Evolutionary conservation across 2,797 vertebrate species (phyloP).

Genomic region (Eulemur coronatus): DNA sequence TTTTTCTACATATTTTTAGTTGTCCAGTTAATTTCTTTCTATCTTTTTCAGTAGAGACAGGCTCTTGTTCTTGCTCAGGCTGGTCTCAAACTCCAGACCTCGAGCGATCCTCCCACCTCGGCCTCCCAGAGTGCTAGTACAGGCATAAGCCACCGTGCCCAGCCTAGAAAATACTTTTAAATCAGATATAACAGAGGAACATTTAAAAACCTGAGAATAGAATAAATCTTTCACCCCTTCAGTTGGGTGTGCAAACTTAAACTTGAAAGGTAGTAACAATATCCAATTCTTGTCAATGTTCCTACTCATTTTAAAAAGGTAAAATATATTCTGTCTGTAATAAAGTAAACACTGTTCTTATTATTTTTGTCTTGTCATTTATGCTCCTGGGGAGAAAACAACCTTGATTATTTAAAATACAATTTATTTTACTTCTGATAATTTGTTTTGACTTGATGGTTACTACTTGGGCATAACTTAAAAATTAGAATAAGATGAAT

Average conservation of each 20-base stretch:
- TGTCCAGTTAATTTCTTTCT: no score
- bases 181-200: neutral
- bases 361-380: neutral
- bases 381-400: neutral
- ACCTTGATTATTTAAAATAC: neutral
- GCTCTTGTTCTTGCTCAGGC: no score
- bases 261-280: neutral
- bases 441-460: neutral
- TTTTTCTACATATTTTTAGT: no score
- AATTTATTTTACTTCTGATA: neutral
- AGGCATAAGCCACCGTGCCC: no score
- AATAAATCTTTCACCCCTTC: neutral
- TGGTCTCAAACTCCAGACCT: no score
- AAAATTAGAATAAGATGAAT: neutral
- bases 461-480: neutral
- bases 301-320: neutral
- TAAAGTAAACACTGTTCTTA: neutral
- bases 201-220: neutral
- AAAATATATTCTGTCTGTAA: neutral
- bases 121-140: no score
- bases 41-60: no score
- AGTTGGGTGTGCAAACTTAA: neutral
- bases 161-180: neutral
- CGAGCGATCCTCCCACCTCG: no score
- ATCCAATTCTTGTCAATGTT: neutral